Evolutionary conservation across 2,888 invertebrate species (phyloP).

Genomic region (Drosophila histrio): DNA sequence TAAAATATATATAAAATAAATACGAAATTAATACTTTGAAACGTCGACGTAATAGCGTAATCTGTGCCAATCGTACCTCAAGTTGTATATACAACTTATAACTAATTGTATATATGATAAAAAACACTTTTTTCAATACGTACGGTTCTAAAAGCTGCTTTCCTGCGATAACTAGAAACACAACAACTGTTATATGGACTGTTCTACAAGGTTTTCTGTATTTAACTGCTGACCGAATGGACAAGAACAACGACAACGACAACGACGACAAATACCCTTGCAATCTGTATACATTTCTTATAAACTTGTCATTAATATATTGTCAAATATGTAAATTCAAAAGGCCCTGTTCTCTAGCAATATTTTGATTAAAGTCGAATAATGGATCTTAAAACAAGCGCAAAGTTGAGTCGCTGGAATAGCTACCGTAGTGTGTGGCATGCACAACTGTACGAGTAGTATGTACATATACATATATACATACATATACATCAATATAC

Average conservation of each 20-base stretch:
- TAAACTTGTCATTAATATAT: slow-evolving; percentile 9
- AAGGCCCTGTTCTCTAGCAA: slow-evolving; percentile 80
- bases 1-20: slow-evolving; percentile 13
- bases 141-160: slow-evolving; percentile 18
- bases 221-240: not conserved
- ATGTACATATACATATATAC: slow-evolving; percentile 1
- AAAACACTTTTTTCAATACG: slow-evolving; percentile 61
- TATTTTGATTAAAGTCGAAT: slow-evolving; percentile 76
- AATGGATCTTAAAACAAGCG: slow-evolving; percentile 72
- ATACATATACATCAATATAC: slow-evolving; percentile 10
- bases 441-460: slow-evolving; percentile 33
- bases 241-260: not conserved
- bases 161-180: too few relatives aligned
- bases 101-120: slow-evolving; percentile 59
- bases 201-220: not conserved
- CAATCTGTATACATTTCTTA: slow-evolving; percentile 53
- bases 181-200: too few relatives aligned
- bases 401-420: slow-evolving; percentile 76
- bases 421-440: slow-evolving; percentile 65
- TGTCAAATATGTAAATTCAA: slow-evolving; percentile 36
- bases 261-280: slow-evolving; percentile 54
- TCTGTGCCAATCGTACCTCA: slow-evolving; percentile 83
- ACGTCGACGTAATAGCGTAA: slow-evolving; percentile 58
- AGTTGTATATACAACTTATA: slow-evolving; percentile 55
- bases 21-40: slow-evolving; percentile 28